A percentile compares a stretch with the other conserved stretches of the same genome.
phyloP scores from a whole-genome alignment of 2,797 vertebrate species.

The Rhabdomys pumilio region DNA sequence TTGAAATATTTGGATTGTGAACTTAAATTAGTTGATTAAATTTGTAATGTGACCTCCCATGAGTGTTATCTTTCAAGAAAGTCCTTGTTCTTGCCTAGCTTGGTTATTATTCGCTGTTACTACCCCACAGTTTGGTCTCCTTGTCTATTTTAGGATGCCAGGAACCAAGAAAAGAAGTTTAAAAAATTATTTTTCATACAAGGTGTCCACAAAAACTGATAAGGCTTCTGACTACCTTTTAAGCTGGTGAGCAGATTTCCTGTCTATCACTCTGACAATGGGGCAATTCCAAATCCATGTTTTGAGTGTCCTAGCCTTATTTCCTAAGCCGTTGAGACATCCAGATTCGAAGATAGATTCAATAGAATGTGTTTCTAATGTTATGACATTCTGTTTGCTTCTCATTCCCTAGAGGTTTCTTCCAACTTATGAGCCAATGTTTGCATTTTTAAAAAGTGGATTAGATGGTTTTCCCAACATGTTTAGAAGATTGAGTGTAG shows the following conservation, averaged over 20 bases:
- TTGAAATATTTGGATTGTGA: background rate
- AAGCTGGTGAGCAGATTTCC: background rate
- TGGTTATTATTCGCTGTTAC: background rate
- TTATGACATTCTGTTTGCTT: background rate
- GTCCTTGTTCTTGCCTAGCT: background rate
- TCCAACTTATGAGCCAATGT: background rate
- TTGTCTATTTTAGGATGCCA: background rate
- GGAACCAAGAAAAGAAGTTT: background rate
- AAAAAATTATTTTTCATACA: background rate
- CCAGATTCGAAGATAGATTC: background rate
- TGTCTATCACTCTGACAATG: background rate
- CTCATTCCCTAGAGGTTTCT: background rate
- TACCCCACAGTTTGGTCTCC: background rate
- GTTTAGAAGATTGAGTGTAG: background rate
- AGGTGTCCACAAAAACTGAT: background rate
- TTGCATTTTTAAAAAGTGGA: conserved; percentile 1
- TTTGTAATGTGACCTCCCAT: background rate
- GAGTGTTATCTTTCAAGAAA: background rate
- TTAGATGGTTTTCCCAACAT: background rate
- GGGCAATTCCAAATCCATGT: background rate
- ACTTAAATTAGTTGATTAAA: background rate
- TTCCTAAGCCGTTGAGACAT: background rate
- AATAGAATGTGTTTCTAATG: background rate
- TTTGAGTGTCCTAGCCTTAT: background rate
- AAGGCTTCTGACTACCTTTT: background rate